Percentiles rank a stretch among this genome's conserved stretches.
phyloP scores from a whole-genome alignment of 2,888 invertebrate species.

The Spicauda simplicius region DNA sequence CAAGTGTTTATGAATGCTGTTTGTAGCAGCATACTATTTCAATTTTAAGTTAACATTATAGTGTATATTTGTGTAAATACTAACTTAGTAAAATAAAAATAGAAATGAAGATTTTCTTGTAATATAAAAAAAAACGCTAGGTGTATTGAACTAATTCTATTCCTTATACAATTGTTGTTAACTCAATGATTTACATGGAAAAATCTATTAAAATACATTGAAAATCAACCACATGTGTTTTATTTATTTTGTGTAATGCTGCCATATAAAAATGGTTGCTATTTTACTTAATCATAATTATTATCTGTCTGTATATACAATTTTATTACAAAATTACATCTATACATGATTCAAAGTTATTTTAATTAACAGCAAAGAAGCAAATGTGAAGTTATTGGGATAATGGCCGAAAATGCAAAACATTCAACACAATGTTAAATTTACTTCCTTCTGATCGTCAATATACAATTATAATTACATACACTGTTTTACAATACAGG shows the following conservation, averaged over 20 bases:
- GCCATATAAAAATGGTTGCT: constrained; percentile 54
- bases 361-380: constrained; percentile 36
- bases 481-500: constrained; percentile 3
- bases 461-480: background rate
- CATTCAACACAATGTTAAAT: constrained; percentile 4
- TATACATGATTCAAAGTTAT: constrained; percentile 45
- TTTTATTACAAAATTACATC: constrained; percentile 70
- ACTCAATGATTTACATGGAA: constrained; percentile 55
- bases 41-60: background rate
- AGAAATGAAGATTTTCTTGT: background rate
- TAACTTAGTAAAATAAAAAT: background rate
- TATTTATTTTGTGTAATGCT: constrained; percentile 48
- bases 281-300: constrained; percentile 54
- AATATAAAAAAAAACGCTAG: constrained; percentile 23
- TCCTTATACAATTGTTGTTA: constrained; percentile 69
- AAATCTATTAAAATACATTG: constrained; percentile 47
- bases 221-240: constrained; percentile 47
- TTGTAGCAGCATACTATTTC: background rate
- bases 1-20: too few relatives aligned
- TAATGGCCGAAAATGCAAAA: constrained; percentile 12
- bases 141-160: constrained; percentile 63
- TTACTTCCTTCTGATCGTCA: background rate
- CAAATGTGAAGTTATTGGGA: constrained; percentile 21
- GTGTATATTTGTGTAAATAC: background rate
- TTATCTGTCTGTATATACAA: constrained; percentile 72